Conservation (phyloP, 2,888 invertebrate species). For the Choreutis nemorana region DNA sequence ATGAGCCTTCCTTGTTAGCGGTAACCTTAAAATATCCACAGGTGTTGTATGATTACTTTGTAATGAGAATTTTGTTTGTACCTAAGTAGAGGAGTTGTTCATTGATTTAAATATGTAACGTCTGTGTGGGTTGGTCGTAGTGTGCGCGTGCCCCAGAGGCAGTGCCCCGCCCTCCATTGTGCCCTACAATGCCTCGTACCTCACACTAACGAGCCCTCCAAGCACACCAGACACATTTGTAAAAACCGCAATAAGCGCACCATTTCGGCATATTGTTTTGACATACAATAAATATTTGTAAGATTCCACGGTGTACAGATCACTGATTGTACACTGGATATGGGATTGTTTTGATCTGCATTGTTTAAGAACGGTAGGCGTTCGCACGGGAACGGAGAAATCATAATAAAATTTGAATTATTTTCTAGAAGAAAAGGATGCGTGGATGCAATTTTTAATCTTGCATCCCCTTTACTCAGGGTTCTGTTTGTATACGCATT, state of each 20-base stretch:
- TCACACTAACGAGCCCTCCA: slow-evolving; percentile 62
- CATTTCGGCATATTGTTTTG: slow-evolving; percentile 67
- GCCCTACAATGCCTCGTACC: slow-evolving; percentile 56
- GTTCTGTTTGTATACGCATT: no score
- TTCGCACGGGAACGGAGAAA: slow-evolving; percentile 18
- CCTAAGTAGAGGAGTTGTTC: no score
- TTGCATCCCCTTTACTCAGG: no score
- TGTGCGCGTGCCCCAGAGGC: slow-evolving; percentile 38
- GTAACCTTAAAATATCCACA: no score
- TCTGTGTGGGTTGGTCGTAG: background rate
- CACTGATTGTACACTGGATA: slow-evolving; percentile 46
- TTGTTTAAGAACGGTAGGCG: slow-evolving; percentile 34
- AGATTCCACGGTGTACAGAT: slow-evolving; percentile 52
- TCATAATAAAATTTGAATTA: no score
- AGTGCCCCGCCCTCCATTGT: slow-evolving; percentile 52
- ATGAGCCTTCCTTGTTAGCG: no score
- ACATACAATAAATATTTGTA: slow-evolving; percentile 66
- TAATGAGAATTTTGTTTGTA: slow-evolving; percentile 1
- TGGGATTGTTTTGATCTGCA: slow-evolving; percentile 32
- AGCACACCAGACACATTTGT: slow-evolving; percentile 62
- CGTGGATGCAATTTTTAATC: slow-evolving; percentile 13
- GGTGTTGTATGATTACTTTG: no score
- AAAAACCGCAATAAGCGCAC: slow-evolving; percentile 61
- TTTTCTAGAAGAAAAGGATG: no score
- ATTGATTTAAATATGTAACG: slow-evolving; percentile 44